Percentiles rank a stretch among this genome's conserved stretches.
Evolutionary conservation across 2,113 vertebrate genomes (phyloP).

Genomic region (Mesitornis unicolor): DNA sequence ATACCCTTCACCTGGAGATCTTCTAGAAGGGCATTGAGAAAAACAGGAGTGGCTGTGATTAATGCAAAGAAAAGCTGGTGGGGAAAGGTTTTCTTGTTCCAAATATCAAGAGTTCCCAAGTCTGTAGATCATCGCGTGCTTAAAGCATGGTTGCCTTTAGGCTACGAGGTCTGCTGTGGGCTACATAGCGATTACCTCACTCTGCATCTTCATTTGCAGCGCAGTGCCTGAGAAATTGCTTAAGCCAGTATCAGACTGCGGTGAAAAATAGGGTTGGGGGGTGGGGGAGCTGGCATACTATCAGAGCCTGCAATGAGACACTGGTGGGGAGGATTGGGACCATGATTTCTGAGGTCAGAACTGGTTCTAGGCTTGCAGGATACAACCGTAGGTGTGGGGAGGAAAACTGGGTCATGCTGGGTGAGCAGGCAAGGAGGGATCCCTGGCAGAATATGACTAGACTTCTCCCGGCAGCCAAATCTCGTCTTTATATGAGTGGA

Average conservation of each 20-base stretch:
- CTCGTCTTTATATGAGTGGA: background rate
- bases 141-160: background rate
- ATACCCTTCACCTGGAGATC: background rate
- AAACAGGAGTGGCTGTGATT: background rate
- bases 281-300: background rate
- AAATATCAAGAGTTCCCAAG: background rate
- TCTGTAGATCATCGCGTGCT: accelerated
- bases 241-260: background rate
- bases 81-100: background rate
- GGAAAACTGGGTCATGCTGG: background rate
- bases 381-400: background rate
- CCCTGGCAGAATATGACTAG: background rate
- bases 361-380: background rate
- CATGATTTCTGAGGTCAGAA: background rate
- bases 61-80: background rate
- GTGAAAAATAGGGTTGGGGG: background rate
- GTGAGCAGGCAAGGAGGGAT: background rate
- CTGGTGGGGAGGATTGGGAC: background rate
- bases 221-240: background rate
- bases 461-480: background rate
- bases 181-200: background rate
- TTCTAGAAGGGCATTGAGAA: background rate
- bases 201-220: background rate
- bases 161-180: background rate
- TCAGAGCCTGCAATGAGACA: background rate